Evolutionary conservation across 2,113 vertebrate genomes (phyloP).

Genomic region (Neopipo cinnamomea): DNA sequence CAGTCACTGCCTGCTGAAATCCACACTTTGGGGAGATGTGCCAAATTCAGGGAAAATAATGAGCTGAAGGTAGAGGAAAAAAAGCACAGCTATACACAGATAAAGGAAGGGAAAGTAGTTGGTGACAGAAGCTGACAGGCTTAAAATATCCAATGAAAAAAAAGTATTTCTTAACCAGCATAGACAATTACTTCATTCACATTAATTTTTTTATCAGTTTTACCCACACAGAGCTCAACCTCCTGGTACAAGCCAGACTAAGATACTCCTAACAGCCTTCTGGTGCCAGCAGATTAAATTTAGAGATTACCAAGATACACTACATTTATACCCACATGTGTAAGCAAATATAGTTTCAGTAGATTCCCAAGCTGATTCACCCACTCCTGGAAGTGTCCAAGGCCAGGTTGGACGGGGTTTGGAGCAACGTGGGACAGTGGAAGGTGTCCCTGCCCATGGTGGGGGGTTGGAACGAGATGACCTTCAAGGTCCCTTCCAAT

Average conservation of each 20-base stretch:
- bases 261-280: background rate
- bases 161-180: background rate
- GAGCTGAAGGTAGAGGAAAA: background rate
- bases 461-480: background rate
- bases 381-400: background rate
- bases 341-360: background rate
- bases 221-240: background rate
- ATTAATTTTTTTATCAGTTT: background rate
- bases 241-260: background rate
- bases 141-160: background rate
- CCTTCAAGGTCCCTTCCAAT: background rate
- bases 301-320: background rate
- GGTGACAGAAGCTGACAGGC: background rate
- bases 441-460: background rate
- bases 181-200: background rate
- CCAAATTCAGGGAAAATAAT: background rate
- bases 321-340: fast-evolving
- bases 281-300: background rate
- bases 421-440: fast-evolving
- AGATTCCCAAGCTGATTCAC: background rate
- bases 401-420: fast-evolving
- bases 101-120: background rate
- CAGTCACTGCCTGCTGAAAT: background rate
- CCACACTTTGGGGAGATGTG: background rate
- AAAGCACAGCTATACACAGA: fast-evolving